Percentiles rank a stretch among this genome's conserved stretches.
phyloP scores from a whole-genome alignment of 2,113 vertebrate genomes.

The Chinchilla lanigera region DNA sequence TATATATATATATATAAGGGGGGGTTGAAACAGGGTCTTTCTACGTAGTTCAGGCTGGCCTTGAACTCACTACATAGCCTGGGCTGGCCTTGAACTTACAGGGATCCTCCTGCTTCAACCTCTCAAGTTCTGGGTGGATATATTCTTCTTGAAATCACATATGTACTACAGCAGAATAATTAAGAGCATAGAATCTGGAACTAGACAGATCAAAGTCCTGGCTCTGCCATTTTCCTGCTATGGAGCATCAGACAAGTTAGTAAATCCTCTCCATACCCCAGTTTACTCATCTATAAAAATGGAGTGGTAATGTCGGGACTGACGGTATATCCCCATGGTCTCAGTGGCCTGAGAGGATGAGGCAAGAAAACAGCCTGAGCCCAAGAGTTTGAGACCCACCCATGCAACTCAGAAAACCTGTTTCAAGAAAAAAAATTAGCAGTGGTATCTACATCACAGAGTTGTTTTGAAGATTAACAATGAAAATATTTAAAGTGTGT shows the following conservation, averaged over 20 bases:
- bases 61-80: not conserved
- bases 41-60: not conserved
- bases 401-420: not conserved
- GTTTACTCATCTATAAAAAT: slow-evolving; percentile 7
- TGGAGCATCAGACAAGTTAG: not conserved
- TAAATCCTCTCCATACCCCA: not conserved
- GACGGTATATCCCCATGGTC: not conserved
- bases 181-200: not conserved
- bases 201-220: not conserved
- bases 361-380: not conserved
- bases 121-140: not conserved
- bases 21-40: not conserved
- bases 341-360: not conserved
- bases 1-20: not conserved
- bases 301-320: not conserved
- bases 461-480: not conserved
- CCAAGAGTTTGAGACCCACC: not conserved
- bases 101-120: not conserved
- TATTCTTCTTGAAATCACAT: not conserved
- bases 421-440: not conserved
- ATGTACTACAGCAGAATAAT: not conserved
- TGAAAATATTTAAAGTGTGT: not conserved
- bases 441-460: not conserved
- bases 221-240: not conserved
- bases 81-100: not conserved